Evolutionary conservation across 2,113 vertebrate species (phyloP), one percentile per base, ranked within the genome.

Genomic region (Epinephelus moara): DNA sequence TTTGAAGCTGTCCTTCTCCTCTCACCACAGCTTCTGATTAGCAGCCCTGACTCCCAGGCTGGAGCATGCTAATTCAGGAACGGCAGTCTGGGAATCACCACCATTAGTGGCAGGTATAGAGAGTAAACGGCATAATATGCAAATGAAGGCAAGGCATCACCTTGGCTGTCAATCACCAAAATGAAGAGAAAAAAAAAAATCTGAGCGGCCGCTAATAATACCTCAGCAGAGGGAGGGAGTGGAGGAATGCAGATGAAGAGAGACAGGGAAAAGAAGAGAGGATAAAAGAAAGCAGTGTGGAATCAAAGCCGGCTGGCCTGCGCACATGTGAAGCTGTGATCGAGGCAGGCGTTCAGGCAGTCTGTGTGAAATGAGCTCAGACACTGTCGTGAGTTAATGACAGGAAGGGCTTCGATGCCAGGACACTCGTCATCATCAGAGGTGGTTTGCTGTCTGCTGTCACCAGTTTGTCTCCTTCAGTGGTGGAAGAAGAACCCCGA

Each of bases 31-130:
- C 82, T 78, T 82, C 90, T 94, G 93, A 95, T 95, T 95, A 95
- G 92, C 89, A 85, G 85, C 83, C 40, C 73, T 75, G 64, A 86
- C 86, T 94, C 93, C 92, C 91, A 93, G 86, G 89, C 90, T 89
- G 89, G 86, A 88, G 87, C 74, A 92, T 90, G 84, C 92, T 95
- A 95, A 95, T 95, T 94, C 85, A 80, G 92, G 86, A 91, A 70
- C 23, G 70, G 88, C 88, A 90, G 90, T 85, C 90, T 92, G 93
- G 93, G 94, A 94, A 94, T 94, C 88, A 80, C 90, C 89, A 62
- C 89, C 88, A 93, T 93, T 93, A 92, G 85, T 68, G 84, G 91
- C 81, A 90, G 83, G 89, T 85, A 92, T 57, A 52, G 75, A 84
- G 82, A 72, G 75, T 84, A 87, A 87, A 86, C 74, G 80, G 72